Percentiles rank a stretch among this genome's conserved stretches.
Conservation (phyloP, 2,888 invertebrate genomes). For the Eristalis arbustorum region DNA sequence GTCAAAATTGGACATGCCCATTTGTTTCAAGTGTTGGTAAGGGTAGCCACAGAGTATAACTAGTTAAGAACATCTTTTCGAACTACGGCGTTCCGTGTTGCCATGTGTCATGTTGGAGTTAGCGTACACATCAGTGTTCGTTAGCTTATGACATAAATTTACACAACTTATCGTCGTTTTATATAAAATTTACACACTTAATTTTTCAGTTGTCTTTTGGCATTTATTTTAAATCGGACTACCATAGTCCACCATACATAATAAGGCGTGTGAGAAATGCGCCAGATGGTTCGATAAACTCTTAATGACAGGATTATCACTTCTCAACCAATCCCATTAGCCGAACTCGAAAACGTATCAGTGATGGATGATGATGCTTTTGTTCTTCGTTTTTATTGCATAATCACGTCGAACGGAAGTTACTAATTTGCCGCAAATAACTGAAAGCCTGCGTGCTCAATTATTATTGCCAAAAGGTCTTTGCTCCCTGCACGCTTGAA, state of each 20-base stretch:
- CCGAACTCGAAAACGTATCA: not conserved
- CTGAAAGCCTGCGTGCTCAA: not conserved
- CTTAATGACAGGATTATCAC: not conserved
- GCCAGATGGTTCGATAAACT: not conserved
- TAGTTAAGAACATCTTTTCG: no score
- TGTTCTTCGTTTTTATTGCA: not conserved
- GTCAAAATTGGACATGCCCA: no score
- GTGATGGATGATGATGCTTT: not conserved
- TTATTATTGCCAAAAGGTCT: slow-evolving; percentile 10
- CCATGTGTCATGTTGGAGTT: no score
- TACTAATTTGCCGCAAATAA: not conserved
- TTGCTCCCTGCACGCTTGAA: slow-evolving; percentile 29
- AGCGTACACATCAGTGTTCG: no score
- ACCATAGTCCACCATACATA: not conserved
- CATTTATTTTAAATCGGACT: not conserved
- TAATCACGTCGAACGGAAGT: not conserved
- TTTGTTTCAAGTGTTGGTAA: no score
- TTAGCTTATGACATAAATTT: no score
- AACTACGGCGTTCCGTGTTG: no score
- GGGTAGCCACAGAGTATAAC: no score
- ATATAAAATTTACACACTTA: no score
- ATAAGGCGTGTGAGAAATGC: not conserved
- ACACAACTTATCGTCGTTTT: no score
- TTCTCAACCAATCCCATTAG: not conserved
- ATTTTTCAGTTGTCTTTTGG: not conserved